Conservation (phyloP, 2,797 vertebrate genomes). For the Enteromius afrohamiltoni region DNA sequence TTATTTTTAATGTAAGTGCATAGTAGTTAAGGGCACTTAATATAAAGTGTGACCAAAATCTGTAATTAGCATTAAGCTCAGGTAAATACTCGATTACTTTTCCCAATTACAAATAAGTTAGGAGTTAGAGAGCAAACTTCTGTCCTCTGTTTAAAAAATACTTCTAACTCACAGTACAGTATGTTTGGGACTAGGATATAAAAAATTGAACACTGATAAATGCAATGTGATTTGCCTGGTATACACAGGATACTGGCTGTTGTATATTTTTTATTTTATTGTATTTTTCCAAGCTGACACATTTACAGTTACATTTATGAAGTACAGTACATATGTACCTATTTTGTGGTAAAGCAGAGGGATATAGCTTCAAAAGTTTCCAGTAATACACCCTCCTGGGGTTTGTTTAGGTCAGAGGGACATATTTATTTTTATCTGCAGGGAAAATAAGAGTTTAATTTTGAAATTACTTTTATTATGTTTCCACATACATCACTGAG, state of each 20-base stretch:
- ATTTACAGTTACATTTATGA: background rate
- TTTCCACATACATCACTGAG: background rate
- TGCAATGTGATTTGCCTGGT: background rate
- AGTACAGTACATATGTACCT: background rate
- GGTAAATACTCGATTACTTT: background rate
- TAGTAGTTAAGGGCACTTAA: too few species aligned
- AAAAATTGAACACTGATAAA: background rate
- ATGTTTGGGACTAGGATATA: background rate
- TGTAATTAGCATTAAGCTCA: background rate
- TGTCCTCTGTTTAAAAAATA: background rate
- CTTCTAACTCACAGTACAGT: background rate
- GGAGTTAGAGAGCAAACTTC: background rate
- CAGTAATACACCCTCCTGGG: background rate
- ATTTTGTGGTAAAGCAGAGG: background rate
- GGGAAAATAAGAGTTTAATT: slow-evolving; percentile 2
- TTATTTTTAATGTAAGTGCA: too few species aligned
- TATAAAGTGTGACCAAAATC: background rate
- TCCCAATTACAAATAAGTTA: background rate
- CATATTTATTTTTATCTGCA: background rate
- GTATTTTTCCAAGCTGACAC: background rate
- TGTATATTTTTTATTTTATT: background rate
- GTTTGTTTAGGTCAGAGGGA: background rate
- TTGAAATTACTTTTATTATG: slow-evolving; percentile 1
- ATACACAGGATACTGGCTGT: background rate
- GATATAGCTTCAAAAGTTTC: background rate